Percentiles rank a stretch among this genome's conserved stretches.
Conservation (phyloP, 2,797 vertebrate genomes). For the Hippopotamyrus pictus region DNA sequence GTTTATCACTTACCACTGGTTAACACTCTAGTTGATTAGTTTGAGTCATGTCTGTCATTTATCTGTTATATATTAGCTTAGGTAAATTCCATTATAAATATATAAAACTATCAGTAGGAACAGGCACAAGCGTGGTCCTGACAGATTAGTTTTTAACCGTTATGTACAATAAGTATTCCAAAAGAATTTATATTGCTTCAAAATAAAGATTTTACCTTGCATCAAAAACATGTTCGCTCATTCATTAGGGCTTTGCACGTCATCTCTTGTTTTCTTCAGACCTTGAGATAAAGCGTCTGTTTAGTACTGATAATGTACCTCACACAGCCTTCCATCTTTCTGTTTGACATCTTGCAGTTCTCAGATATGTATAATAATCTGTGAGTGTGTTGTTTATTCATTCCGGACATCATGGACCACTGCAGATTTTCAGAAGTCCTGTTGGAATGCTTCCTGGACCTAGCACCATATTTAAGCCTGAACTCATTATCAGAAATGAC, state of each 20-base stretch:
- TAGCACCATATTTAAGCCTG: neutral
- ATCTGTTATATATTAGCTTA: neutral
- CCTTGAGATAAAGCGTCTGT: neutral
- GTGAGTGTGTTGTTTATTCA: neutral
- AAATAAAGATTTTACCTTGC: constrained; percentile 76
- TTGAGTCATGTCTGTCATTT: constrained; percentile 5
- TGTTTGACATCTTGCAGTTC: neutral
- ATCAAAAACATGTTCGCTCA: neutral
- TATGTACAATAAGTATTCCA: constrained; percentile 49
- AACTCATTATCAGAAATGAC: neutral
- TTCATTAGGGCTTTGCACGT: constrained; percentile 8
- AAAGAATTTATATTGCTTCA: constrained; percentile 75
- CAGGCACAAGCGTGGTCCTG: constrained; percentile 39
- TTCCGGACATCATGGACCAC: neutral
- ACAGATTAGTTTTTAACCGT: constrained; percentile 48
- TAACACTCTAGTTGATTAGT: neutral
- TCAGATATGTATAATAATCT: neutral
- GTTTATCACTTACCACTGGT: neutral
- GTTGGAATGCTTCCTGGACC: neutral
- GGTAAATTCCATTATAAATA: constrained; percentile 4
- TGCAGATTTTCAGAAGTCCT: neutral
- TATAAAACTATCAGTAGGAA: constrained; percentile 22
- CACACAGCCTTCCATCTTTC: neutral
- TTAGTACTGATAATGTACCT: neutral
- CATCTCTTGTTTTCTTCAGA: neutral